Base-by-base conservation (phyloP, 2,888 invertebrate genomes). In the Crepidodera aurea region DNA sequence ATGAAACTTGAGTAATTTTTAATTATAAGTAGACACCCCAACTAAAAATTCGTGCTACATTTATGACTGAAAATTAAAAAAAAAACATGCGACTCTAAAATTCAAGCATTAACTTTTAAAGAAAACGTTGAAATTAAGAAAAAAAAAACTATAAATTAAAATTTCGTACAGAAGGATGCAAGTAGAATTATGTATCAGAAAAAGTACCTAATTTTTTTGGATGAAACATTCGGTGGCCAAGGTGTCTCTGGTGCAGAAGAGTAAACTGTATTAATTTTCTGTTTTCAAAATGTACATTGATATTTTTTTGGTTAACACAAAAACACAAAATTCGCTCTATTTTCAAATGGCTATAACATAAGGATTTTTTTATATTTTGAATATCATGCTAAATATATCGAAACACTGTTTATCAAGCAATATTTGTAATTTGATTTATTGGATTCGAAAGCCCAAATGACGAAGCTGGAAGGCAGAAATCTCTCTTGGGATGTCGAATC, bases 161-260 rank as follows among this genome's bases (percentile, higher is more conserved):
- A 18, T 1, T 8, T 32, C n/a, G 7, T 13, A 18, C 16, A 18
- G 1, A 18, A 18, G 18, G 16, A 40, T 40, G 40, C 18, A 40
- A 37, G 4, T 40, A 37, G 15, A 40, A 55, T 55, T 42, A n/a
- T n/a, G n/a, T n/a, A 59, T 15, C 44, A 59, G 46, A 56, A 60
- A 64, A 58, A 62, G 61, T 67, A 68, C 69, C 65, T 68, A 68
- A 60, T 51, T 56, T 53, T 57, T 64, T 55, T 71, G n/a, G 67
- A 51, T 67, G 69, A 68, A 69, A 66, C 67, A 70, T 68, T 78
- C 76, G 76, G 79, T 79, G 79, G 79, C 79, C 79, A 80, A 79
- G 78, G 76, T 75, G 75, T 77, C 79, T 78, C 76, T 78, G 67
- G 78, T 79, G 79, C 77, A 75, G 61, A 67, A 69, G 66, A 66